Conservation (phyloP, 1,140 invertebrate species). For the Tetraneura akinire region DNA sequence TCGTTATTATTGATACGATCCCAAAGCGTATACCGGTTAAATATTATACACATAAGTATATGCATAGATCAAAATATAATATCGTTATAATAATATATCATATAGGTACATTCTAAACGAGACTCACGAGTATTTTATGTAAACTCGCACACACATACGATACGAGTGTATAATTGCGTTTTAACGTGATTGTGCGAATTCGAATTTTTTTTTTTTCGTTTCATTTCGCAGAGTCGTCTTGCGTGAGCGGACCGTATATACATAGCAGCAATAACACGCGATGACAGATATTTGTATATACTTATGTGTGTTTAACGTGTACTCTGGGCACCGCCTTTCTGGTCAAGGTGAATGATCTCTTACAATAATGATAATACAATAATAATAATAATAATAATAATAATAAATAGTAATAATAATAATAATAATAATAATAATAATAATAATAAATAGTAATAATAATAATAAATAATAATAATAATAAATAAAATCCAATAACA, state of each 20-base stretch:
- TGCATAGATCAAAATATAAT: no score
- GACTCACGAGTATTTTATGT: no score
- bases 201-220: not conserved
- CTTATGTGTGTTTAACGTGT: not conserved
- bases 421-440: not conserved
- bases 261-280: no score
- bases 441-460: no score
- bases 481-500: not conserved
- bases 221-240: not conserved
- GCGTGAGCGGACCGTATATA: not conserved
- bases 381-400: slow-evolving; percentile 1
- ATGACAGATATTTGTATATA: not conserved
- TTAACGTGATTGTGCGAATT: slow-evolving; percentile 17
- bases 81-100: no score
- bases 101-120: no score
- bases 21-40: no score
- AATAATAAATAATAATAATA: slow-evolving; percentile 9
- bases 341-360: slow-evolving; percentile 50
- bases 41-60: no score
- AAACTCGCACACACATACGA: no score
- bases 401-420: not conserved
- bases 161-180: slow-evolving; percentile 34
- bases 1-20: no score
- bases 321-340: slow-evolving; percentile 23
- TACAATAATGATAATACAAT: not conserved